Conservation (phyloP, 2,113 vertebrate genomes). For the Centropristis striata region DNA sequence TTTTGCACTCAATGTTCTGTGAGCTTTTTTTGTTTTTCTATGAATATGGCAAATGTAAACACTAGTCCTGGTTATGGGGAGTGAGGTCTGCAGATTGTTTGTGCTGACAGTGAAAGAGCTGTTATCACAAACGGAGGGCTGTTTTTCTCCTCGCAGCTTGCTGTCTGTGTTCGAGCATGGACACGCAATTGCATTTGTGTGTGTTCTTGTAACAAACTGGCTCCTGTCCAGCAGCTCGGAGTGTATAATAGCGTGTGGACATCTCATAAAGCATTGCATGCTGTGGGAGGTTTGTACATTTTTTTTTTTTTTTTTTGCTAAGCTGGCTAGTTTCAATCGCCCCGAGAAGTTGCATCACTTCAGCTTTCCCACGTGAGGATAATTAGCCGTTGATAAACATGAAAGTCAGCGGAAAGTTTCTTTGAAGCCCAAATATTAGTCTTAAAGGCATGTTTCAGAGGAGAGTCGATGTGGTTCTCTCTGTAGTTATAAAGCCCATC, state of each 20-base stretch:
- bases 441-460: constrained; percentile 26
- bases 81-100: constrained; percentile 54
- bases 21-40: constrained; percentile 34
- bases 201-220: constrained; percentile 41
- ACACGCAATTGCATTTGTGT: constrained; percentile 30
- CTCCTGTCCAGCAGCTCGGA: constrained; percentile 35
- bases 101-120: constrained; percentile 57
- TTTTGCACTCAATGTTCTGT: constrained; percentile 47
- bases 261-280: constrained; percentile 49
- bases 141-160: constrained; percentile 55
- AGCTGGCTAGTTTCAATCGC: constrained; percentile 23
- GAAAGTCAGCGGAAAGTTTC: constrained; percentile 49
- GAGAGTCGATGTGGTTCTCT: constrained; percentile 35
- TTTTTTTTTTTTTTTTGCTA: constrained; percentile 10
- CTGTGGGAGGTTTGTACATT: constrained; percentile 27
- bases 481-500: constrained; percentile 27
- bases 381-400: constrained; percentile 42
- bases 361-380: constrained; percentile 31
- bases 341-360: constrained; percentile 32
- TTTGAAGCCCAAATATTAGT: constrained; percentile 42
- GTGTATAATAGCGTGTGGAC: constrained; percentile 52
- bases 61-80: constrained; percentile 9
- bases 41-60: constrained; percentile 51
- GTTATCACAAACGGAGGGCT: constrained; percentile 56
- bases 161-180: constrained; percentile 10